Evolutionary conservation across 2,113 vertebrate species (phyloP).

Genomic region (Jacana jacana): DNA sequence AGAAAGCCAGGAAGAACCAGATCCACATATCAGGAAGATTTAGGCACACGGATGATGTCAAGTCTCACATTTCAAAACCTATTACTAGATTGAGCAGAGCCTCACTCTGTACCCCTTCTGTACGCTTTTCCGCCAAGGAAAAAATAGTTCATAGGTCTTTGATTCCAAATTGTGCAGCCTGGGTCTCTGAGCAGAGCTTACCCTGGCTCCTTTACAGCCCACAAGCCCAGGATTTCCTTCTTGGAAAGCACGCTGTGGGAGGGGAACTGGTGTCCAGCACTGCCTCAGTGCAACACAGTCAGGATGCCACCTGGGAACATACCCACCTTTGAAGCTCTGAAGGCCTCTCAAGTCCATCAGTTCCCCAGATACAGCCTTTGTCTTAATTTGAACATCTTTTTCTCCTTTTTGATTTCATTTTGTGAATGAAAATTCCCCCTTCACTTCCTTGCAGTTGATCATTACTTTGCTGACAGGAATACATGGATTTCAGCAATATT

Average conservation of each 20-base stretch:
- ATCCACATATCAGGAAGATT: background rate
- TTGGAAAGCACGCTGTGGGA: accelerated
- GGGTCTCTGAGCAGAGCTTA: background rate
- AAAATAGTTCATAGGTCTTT: background rate
- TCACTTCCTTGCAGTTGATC: background rate
- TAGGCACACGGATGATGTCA: background rate
- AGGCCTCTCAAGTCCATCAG: background rate
- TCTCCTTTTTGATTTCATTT: background rate
- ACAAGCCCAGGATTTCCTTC: background rate
- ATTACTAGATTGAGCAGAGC: background rate
- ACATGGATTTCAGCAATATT: background rate
- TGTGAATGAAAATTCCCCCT: background rate
- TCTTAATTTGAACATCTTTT: background rate
- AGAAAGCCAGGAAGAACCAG: background rate
- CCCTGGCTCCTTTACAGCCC: background rate
- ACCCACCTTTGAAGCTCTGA: background rate
- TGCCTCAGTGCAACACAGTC: background rate
- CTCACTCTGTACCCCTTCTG: background rate
- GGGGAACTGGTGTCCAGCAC: background rate
- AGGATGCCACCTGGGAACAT: background rate
- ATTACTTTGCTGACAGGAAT: background rate
- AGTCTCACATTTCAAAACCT: background rate
- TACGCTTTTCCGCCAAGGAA: background rate
- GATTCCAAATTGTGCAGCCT: background rate
- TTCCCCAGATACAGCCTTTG: background rate